Percentiles rank a stretch among this genome's conserved stretches.
Conservation (phyloP, 2,888 invertebrate genomes). For the Eubasilissa splendida region DNA sequence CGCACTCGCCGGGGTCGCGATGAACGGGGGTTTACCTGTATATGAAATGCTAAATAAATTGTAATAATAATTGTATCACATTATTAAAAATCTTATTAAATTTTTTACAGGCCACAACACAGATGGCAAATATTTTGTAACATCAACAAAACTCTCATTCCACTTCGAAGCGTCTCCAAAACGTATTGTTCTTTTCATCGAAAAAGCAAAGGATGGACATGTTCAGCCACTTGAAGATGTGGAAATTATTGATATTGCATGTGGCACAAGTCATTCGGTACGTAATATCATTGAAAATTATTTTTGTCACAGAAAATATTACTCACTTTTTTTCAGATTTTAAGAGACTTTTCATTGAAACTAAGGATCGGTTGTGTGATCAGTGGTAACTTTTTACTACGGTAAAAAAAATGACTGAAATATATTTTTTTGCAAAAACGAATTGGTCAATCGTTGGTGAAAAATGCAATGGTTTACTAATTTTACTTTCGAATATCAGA, state of each 20-base stretch:
- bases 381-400: no score
- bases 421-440: no score
- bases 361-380: no score
- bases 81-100: not conserved
- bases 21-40: no score
- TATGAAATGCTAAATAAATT: not conserved
- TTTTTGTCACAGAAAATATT: not conserved
- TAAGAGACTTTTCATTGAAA: no score
- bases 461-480: no score
- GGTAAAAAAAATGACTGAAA: no score
- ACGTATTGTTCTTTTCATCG: conserved; percentile 88
- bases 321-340: no score
- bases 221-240: conserved; percentile 88
- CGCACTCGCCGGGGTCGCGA: no score
- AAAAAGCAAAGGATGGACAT: conserved; percentile 90
- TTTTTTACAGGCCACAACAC: conserved; percentile 84
- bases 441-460: no score
- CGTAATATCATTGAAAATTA: conserved; percentile 60
- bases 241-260: conserved; percentile 90
- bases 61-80: not conserved
- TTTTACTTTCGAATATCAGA: no score
- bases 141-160: conserved; percentile 89
- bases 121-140: conserved; percentile 95
- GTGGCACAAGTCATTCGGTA: conserved; percentile 93
- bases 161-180: conserved; percentile 90